Conservation (phyloP, 2,797 vertebrate species). For the Gymnopithys bicolor region DNA sequence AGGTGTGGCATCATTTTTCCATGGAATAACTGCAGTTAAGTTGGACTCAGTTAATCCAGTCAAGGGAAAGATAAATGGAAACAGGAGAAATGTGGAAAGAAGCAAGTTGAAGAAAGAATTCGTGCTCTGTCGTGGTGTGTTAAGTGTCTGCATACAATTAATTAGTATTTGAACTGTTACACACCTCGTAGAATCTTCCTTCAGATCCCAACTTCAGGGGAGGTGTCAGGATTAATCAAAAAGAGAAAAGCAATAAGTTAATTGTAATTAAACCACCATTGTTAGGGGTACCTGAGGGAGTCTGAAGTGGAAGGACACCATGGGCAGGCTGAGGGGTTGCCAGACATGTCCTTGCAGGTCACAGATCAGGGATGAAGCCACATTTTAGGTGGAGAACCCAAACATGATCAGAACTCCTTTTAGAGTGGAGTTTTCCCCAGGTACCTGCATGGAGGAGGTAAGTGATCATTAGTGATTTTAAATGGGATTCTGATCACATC, state of each 20-base stretch:
- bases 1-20: neutral
- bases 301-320: neutral
- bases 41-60: neutral
- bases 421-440: neutral
- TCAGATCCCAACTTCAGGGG: neutral
- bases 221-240: neutral
- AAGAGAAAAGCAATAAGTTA: neutral
- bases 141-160: neutral
- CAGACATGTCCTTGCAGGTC: rapidly evolving
- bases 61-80: neutral
- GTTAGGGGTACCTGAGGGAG: neutral
- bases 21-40: neutral
- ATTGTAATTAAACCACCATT: neutral
- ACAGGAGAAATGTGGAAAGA: neutral
- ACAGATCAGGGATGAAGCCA: neutral
- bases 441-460: neutral
- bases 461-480: neutral
- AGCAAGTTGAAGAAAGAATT: neutral
- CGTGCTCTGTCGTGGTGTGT: neutral
- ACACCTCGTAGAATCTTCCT: neutral
- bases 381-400: neutral
- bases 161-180: neutral
- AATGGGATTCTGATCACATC: neutral
- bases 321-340: neutral
- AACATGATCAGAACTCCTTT: rapidly evolving